Percentiles rank a stretch among this genome's conserved stretches.
Conservation (phyloP, 2,888 invertebrate species). For the Miltochrista miniata region DNA sequence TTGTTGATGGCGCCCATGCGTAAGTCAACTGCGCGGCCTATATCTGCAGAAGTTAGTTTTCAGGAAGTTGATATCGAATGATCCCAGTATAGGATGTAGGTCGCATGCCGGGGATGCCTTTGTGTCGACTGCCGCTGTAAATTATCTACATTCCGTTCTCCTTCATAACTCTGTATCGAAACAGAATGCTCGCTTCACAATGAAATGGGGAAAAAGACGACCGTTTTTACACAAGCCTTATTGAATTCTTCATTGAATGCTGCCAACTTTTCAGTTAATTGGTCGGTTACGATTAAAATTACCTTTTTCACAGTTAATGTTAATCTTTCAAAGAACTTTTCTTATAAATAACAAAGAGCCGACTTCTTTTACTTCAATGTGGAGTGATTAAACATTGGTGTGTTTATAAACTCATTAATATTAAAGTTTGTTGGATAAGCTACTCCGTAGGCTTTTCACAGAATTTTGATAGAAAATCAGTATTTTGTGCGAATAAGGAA, state of each 20-base stretch:
- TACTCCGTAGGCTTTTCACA: too few relatives aligned
- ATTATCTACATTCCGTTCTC: constrained; percentile 68
- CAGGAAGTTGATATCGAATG: constrained; percentile 53
- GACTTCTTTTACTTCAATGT: too few relatives aligned
- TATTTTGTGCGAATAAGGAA: too few relatives aligned
- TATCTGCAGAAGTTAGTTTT: constrained; percentile 30
- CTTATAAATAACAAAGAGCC: too few relatives aligned
- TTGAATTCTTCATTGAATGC: constrained; percentile 28
- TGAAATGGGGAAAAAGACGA: constrained; percentile 38
- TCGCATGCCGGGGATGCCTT: constrained; percentile 61
- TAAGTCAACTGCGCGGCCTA: too few relatives aligned
- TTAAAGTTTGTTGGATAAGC: too few relatives aligned
- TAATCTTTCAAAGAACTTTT: too few relatives aligned
- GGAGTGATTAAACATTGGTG: too few relatives aligned
- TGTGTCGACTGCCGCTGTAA: constrained; percentile 63
- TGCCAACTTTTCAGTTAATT: constrained; percentile 20
- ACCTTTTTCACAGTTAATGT: constrained; percentile 10
- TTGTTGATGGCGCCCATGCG: too few relatives aligned
- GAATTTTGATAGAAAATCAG: too few relatives aligned
- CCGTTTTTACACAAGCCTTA: constrained; percentile 32
- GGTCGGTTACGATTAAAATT: constrained; percentile 17
- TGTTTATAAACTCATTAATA: too few relatives aligned
- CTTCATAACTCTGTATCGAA: constrained; percentile 66
- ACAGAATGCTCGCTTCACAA: constrained; percentile 40
- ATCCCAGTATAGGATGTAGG: constrained; percentile 55